Base-by-base conservation (phyloP, 2,888 invertebrate species). In the Papilio protenor region DNA sequence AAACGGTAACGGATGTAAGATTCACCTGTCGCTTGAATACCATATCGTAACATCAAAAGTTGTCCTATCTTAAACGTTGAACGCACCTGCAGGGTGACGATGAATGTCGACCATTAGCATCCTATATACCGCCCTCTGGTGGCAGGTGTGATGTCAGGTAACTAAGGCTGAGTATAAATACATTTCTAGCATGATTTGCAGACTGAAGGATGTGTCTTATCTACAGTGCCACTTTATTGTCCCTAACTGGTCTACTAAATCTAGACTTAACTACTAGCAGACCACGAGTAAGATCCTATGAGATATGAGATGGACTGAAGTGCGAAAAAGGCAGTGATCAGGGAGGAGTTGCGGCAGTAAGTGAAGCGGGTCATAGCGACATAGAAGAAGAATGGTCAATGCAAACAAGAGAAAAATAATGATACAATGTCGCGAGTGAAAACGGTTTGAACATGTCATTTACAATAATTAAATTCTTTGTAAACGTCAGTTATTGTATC, bases 141-240 rank as follows among this genome's bases (percentile, higher is more conserved):
- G 40, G n/a, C 64, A 64, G 64, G 64, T 64, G 61, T 61, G 33
- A 1, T 40, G 40, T 40, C 40, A 66, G 66, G 66, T 66, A 64
- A 64, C n/a, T 40, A n/a, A 27, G 2, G 0, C 12, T 18, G n/a
- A 8, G 3, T 8, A 40, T 40, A 40, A n/a, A 40, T 40, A 8
- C 33, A 33, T 33, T 5, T 40, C 40, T 40, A 40, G 8, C 8
- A 40, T 40, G 40, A 5, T 8, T 40, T 40, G 40, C 40, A 40
- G 40, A 40, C 40, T 27, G 27, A 27, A 27, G 27, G 27, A 27
- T 27, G n/a, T n/a, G n/a, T 27, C 27, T 27, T 27, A 27, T 27
- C 27, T 27, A 27, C 27, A 27, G 27, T 27, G 27, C 2, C 27
- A 27, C 27, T 27, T 27, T 27, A 27, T 27, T 27, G 27, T 27